Conservation (phyloP, 2,113 vertebrate genomes). For the Epinephelus moara region DNA sequence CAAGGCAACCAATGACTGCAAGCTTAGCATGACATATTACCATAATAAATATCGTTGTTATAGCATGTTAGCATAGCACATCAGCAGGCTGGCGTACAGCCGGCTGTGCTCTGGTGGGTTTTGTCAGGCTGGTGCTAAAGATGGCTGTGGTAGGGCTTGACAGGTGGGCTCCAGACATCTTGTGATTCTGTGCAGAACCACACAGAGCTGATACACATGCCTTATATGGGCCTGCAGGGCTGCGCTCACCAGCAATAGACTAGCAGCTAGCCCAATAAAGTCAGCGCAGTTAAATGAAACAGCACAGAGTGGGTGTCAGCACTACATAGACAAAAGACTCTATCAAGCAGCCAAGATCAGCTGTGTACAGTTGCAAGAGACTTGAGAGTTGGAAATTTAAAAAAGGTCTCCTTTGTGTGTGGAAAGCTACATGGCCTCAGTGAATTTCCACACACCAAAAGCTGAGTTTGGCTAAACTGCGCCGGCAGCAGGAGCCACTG, state of each 20-base stretch:
- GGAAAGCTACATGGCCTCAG: background rate
- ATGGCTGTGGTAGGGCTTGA: slow-evolving; percentile 64
- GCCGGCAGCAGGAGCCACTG: slow-evolving; percentile 13
- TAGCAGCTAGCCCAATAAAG: slow-evolving; percentile 41
- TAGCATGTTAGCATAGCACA: slow-evolving; percentile 66
- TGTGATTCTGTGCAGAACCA: slow-evolving; percentile 75
- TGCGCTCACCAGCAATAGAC: slow-evolving; percentile 22
- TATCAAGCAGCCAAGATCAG: slow-evolving; percentile 50
- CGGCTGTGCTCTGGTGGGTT: slow-evolving; percentile 50
- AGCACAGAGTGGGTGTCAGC: slow-evolving; percentile 50
- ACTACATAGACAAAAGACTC: slow-evolving; percentile 39
- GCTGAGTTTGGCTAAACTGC: slow-evolving; percentile 16
- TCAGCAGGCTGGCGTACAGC: slow-evolving; percentile 48
- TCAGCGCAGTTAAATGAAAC: slow-evolving; percentile 53
- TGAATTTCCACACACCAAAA: slow-evolving; percentile 43
- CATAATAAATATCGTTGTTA: slow-evolving; percentile 67
- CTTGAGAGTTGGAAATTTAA: slow-evolving; percentile 15
- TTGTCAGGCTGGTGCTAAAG: slow-evolving; percentile 56
- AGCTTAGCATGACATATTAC: slow-evolving; percentile 65
- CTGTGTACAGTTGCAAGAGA: slow-evolving; percentile 24
- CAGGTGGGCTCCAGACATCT: slow-evolving; percentile 75
- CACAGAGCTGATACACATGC: slow-evolving; percentile 43
- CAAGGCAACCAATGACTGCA: slow-evolving; percentile 37
- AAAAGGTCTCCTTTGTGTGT: background rate
- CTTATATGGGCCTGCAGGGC: slow-evolving; percentile 69